These are phyloP conservation scores for Molossus molossus DNA, from an alignment of 2,797 vertebrate genomes.

Conservation along the genomic window DNA sequence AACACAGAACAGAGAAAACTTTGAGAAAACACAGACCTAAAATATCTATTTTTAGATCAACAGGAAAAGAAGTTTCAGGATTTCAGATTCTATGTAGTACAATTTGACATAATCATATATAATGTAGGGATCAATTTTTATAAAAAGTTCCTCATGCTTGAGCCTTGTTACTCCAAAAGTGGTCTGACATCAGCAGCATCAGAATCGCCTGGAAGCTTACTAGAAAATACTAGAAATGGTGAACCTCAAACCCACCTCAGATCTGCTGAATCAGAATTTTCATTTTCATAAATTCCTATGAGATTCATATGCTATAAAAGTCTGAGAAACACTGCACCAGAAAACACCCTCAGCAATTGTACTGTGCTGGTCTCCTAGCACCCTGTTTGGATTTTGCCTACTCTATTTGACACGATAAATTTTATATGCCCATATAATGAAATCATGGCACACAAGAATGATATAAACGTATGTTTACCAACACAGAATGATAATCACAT, in stretches of 20 bases:
- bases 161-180: background rate
- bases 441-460: background rate
- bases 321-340: background rate
- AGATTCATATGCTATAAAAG: background rate
- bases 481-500: background rate
- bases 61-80: background rate
- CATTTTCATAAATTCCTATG: slow-evolving; percentile 17
- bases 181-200: background rate
- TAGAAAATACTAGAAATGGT: background rate
- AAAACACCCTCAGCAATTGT: background rate
- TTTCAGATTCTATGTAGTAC: background rate
- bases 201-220: background rate
- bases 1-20: background rate
- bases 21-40: background rate
- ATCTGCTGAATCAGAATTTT: background rate
- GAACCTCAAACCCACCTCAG: background rate
- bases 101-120: background rate
- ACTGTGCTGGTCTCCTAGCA: background rate
- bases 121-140: background rate
- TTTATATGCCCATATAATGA: slow-evolving; percentile 15
- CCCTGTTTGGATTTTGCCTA: background rate
- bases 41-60: background rate
- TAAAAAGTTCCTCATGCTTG: background rate
- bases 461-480: background rate
- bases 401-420: background rate